These are phyloP conservation scores for honey bee (Apis mellifera) DNA, from an alignment of 1,140 invertebrate genomes.

Conservation along the genomic window Amel_HAv3.1 CM009941.2:1138501-1139000, in stretches of 20 bases:
- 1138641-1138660: background rate
- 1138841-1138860: slow-evolving; percentile 67
- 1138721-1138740: slow-evolving; percentile 67
- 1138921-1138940: background rate
- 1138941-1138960: background rate
- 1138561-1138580: slow-evolving; percentile 78
- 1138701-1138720: slow-evolving; percentile 74
- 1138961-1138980: slow-evolving; percentile 16
- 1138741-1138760: slow-evolving; percentile 71
- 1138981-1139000: slow-evolving; percentile 13
- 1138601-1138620: slow-evolving; percentile 14
- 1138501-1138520: slow-evolving; percentile 81
- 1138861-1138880: slow-evolving; percentile 68
- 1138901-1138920: background rate
- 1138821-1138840: slow-evolving; percentile 82
- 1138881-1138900: slow-evolving; percentile 58
- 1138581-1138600: slow-evolving; percentile 4
- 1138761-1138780: slow-evolving; percentile 84
- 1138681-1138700: slow-evolving; percentile 29
- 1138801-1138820: slow-evolving; percentile 81
- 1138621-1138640: background rate
- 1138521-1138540: slow-evolving; percentile 83
- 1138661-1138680: background rate
- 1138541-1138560: slow-evolving; percentile 85
- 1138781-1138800: slow-evolving; percentile 82